phyloP scores from a whole-genome alignment of 2,113 vertebrate species.

The Corynorhinus townsendii region DNA sequence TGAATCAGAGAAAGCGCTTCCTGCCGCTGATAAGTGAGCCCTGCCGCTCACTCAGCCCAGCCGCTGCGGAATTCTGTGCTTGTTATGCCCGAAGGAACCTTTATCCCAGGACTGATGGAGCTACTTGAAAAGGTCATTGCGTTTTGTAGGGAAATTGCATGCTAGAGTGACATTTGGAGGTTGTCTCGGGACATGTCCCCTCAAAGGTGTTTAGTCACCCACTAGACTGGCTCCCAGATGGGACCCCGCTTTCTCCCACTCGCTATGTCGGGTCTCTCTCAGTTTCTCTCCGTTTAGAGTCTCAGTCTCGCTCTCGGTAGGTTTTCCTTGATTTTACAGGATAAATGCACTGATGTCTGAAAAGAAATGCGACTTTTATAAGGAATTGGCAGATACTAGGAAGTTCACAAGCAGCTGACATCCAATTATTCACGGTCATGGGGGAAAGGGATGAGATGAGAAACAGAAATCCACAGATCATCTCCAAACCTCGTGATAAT shows the following conservation, averaged over 20 bases:
- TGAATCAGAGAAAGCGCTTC: neutral
- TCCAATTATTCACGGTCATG: neutral
- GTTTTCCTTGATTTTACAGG: neutral
- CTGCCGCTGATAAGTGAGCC: neutral
- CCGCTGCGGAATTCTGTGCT: neutral
- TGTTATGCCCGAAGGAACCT: neutral
- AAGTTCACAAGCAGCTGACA: neutral
- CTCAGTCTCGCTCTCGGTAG: neutral
- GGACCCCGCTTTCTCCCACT: neutral
- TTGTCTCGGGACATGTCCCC: neutral
- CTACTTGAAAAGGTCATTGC: neutral
- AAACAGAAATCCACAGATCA: neutral
- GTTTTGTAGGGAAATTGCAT: neutral
- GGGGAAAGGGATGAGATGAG: neutral
- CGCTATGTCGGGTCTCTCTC: neutral
- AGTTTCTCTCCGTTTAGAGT: neutral
- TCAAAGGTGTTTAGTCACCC: neutral
- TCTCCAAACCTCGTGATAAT: neutral
- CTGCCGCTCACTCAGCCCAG: neutral
- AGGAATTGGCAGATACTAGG: neutral
- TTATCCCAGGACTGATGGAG: neutral
- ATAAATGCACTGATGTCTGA: neutral
- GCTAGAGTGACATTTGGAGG: neutral
- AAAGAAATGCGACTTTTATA: constrained; percentile 13
- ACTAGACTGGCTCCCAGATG: neutral